Conservation (phyloP, 2,113 vertebrate species). For the Pelecanus crispus region DNA sequence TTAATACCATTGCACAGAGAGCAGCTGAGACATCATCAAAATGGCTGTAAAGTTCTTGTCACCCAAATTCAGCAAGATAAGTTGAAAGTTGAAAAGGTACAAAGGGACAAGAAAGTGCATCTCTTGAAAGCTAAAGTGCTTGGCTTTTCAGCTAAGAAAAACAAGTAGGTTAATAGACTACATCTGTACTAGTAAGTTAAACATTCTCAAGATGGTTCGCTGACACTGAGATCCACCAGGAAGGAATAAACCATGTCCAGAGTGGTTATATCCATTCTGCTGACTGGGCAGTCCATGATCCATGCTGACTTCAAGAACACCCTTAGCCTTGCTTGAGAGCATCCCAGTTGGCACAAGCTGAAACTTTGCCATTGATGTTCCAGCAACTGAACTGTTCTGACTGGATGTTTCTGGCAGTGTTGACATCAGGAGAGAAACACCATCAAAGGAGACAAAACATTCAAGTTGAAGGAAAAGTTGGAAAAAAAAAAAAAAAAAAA, state of each 20-base stretch:
- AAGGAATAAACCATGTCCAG: neutral
- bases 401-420: neutral
- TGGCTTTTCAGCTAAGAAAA: neutral
- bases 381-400: neutral
- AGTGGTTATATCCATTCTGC: neutral
- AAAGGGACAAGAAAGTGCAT: neutral
- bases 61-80: neutral
- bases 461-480: neutral
- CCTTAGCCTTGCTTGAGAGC: neutral
- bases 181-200: neutral
- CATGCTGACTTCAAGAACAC: neutral
- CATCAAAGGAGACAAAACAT: neutral
- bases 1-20: neutral
- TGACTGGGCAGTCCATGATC: neutral
- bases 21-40: neutral
- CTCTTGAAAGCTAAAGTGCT: neutral
- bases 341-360: neutral
- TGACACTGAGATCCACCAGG: neutral
- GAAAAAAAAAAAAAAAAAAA: neutral
- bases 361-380: neutral
- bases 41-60: neutral
- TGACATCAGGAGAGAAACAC: neutral
- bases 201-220: neutral
- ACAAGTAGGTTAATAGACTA: neutral
- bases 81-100: neutral